Percentiles rank a stretch among this genome's conserved stretches.
Evolutionary conservation across 1,140 invertebrate genomes (phyloP).

Genomic region (Eupristina koningsbergeri): DNA sequence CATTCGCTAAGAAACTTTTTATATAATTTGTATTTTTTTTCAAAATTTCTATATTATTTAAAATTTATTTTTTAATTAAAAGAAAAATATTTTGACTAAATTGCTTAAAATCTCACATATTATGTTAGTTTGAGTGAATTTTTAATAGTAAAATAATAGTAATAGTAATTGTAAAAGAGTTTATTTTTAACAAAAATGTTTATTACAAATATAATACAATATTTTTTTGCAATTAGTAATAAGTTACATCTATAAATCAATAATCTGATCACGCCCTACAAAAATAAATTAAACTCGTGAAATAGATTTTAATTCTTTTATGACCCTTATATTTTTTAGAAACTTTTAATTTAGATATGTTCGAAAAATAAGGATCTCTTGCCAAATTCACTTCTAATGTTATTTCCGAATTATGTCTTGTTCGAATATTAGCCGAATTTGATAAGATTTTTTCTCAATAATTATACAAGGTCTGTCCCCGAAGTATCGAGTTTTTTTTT

Average conservation of each 20-base stretch:
- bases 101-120: background rate
- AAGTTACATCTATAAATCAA: background rate
- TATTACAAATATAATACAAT: slow-evolving; percentile 2
- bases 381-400: background rate
- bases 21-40: background rate
- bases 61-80: background rate
- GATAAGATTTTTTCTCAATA: background rate
- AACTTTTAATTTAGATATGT: too few species aligned
- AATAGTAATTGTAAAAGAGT: background rate
- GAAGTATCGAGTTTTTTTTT: too few species aligned
- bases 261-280: background rate
- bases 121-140: background rate
- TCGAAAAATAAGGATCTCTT: background rate
- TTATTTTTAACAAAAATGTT: background rate
- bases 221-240: background rate
- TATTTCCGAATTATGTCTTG: background rate
- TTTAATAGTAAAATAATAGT: background rate
- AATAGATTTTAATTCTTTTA: too few species aligned
- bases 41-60: background rate
- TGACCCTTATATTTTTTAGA: too few species aligned
- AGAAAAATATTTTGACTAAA: slow-evolving; percentile 8
- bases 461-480: too few species aligned
- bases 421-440: background rate
- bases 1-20: background rate
- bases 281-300: too few species aligned